These are phyloP conservation scores for Radopholus similis DNA, from an alignment of 1,140 invertebrate genomes.

Conservation along the genomic window DNA sequence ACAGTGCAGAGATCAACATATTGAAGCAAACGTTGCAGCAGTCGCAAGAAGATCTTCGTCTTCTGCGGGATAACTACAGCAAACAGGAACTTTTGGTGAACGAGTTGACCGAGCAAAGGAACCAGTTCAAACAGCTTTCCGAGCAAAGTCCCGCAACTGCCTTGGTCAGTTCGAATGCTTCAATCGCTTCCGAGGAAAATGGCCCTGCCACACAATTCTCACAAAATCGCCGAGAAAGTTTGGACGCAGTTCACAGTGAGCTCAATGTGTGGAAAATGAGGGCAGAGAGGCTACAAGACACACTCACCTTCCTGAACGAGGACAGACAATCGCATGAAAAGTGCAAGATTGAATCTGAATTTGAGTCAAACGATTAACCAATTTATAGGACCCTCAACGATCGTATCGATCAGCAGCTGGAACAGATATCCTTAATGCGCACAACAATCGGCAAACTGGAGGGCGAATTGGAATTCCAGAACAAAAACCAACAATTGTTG, in stretches of 20 bases:
- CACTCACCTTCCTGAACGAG: constrained; percentile 9
- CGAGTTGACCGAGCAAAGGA: constrained; percentile 27
- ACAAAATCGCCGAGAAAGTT: background rate
- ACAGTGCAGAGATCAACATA: constrained; percentile 25
- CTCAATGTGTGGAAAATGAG: constrained; percentile 8
- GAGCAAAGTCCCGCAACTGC: constrained; percentile 3
- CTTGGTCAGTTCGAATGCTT: constrained; percentile 4
- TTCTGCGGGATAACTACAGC: constrained; percentile 12
- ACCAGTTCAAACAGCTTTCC: constrained; percentile 27
- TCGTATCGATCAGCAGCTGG: constrained; percentile 31
- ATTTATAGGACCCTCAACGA: constrained; percentile 25
- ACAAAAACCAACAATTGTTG: constrained; percentile 37
- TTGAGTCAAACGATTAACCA: background rate
- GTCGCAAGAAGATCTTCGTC: constrained; percentile 17
- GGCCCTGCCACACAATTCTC: background rate
- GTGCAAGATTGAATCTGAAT: background rate
- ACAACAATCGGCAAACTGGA: constrained; percentile 34
- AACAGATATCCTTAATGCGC: constrained; percentile 27
- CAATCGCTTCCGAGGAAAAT: background rate
- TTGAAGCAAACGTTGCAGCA: constrained; percentile 5
- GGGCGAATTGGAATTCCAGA: constrained; percentile 36
- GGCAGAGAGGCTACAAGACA: constrained; percentile 21
- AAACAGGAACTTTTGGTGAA: constrained; percentile 19
- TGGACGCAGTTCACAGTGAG: constrained; percentile 1
- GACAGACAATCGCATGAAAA: constrained; percentile 18